Base-by-base conservation (phyloP, 2,888 invertebrate species). In the Punctoribates punctum region DNA sequence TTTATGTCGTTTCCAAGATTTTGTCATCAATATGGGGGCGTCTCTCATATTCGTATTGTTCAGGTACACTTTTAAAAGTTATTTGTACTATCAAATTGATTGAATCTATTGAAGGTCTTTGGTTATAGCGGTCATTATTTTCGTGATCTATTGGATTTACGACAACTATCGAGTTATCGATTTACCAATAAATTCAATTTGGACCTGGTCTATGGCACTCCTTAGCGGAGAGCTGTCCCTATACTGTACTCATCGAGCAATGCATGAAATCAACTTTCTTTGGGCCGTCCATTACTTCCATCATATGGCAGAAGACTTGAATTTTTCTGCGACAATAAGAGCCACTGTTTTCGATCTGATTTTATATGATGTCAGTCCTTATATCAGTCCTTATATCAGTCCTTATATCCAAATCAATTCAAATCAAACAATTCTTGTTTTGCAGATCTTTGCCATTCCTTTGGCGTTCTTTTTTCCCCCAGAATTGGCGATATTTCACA, bases 211-310 rank as follows among this genome's bases (percentile, higher is more conserved):
- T 34, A 17, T 29, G 29, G 29, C 29, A 17, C 17, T 62, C 1
- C 62, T 62, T 9, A 4, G 23, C 8, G 62, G 34, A 0, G 62
- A 62, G 3, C n/a, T 62, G 6, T 34, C 29, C 8, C 1, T 17
- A 4, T 62, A 62, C 17, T 62, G 62, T 2, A 34, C 34, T 17
- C 62, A 62, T 17, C 25, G 62, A 34, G 62, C 62, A 5, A 34
- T 62, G 34, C 62, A 62, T 62, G 62, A 94, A 85, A 85, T 92
- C 51, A 92, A 92, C 81, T 88, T 94, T 80, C 85, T 94, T 67
- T 94, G 94, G 94, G 91, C 92, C 0, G 90, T 92, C 81, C 94
- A 94, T 83, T 93, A 94, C 83, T 92, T 94, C 0, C 94, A 94
- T 82, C 94, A 94, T 81, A 92, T 92, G 79, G 92, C 93, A 0